These are phyloP conservation scores for Mycteria americana DNA, from an alignment of 2,797 vertebrate species.

Conservation along the genomic window DNA sequence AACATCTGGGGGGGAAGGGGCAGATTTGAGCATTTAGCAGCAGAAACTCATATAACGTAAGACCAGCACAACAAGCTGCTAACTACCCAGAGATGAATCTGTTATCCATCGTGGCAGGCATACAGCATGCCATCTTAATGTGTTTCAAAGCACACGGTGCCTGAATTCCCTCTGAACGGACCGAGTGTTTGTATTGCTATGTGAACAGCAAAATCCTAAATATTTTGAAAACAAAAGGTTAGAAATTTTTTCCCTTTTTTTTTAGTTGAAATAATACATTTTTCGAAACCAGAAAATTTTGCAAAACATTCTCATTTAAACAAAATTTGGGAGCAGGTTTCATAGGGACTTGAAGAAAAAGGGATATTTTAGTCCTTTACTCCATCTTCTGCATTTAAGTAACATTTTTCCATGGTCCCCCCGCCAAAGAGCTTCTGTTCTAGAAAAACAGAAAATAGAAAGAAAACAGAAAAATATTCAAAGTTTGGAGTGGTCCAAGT, in stretches of 20 bases:
- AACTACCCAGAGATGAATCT: not conserved
- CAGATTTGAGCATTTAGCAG: not conserved
- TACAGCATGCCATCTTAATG: accelerated
- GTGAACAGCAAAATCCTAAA: not conserved
- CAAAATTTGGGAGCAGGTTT: not conserved
- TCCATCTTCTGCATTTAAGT: not conserved
- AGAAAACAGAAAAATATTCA: not conserved
- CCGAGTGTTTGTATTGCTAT: not conserved
- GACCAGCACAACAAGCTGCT: not conserved
- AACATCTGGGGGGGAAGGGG: not conserved
- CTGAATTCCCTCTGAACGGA: not conserved
- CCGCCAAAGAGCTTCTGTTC: not conserved
- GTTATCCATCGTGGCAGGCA: not conserved
- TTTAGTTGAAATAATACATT: not conserved
- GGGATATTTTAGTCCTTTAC: accelerated
- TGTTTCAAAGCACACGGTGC: not conserved
- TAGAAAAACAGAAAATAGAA: not conserved
- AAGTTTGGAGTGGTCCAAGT: not conserved
- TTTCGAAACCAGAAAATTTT: not conserved
- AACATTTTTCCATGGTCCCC: not conserved
- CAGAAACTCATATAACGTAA: not conserved
- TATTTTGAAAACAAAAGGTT: not conserved
- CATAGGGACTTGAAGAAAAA: not conserved
- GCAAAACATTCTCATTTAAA: not conserved
- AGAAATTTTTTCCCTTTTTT: not conserved